phyloP scores from a whole-genome alignment of 2,888 invertebrate species.

The Argyresthia albistria region DNA sequence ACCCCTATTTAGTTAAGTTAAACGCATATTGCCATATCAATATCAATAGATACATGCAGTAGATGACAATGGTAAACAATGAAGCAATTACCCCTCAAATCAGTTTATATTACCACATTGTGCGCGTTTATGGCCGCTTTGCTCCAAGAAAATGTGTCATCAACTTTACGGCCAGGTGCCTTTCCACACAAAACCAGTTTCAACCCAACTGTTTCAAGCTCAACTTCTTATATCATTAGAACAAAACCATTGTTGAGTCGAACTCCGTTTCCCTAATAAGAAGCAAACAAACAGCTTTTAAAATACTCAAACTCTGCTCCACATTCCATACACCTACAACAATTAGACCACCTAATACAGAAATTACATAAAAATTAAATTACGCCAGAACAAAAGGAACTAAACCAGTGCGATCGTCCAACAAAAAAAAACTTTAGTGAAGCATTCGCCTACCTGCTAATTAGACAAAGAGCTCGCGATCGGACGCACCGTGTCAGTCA shows the following conservation, averaged over 20 bases:
- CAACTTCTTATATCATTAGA: too few relatives aligned
- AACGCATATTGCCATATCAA: too few relatives aligned
- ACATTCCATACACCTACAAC: not conserved
- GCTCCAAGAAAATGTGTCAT: not conserved
- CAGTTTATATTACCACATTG: too few relatives aligned
- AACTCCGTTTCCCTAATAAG: too few relatives aligned
- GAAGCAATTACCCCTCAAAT: too few relatives aligned
- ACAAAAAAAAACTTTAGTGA: constrained; percentile 34
- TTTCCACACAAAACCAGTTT: constrained; percentile 56
- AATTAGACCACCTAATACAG: constrained; percentile 7
- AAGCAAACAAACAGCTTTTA: too few relatives aligned
- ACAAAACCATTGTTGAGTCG: too few relatives aligned
- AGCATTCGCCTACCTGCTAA: constrained; percentile 63
- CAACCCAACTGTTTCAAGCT: too few relatives aligned
- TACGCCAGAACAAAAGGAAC: constrained; percentile 24
- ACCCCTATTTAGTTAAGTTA: too few relatives aligned
- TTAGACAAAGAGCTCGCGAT: constrained; percentile 62
- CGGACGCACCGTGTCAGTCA: constrained; percentile 36
- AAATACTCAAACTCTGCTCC: not conserved
- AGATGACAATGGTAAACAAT: too few relatives aligned
- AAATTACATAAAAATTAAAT: constrained; percentile 26
- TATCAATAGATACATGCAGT: too few relatives aligned
- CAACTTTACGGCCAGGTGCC: constrained; percentile 45
- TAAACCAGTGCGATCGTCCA: constrained; percentile 20
- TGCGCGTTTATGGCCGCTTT: too few relatives aligned